These are phyloP conservation scores for Tursiops truncatus DNA, from an alignment of 2,113 vertebrate genomes.

Conservation along the genomic window DNA sequence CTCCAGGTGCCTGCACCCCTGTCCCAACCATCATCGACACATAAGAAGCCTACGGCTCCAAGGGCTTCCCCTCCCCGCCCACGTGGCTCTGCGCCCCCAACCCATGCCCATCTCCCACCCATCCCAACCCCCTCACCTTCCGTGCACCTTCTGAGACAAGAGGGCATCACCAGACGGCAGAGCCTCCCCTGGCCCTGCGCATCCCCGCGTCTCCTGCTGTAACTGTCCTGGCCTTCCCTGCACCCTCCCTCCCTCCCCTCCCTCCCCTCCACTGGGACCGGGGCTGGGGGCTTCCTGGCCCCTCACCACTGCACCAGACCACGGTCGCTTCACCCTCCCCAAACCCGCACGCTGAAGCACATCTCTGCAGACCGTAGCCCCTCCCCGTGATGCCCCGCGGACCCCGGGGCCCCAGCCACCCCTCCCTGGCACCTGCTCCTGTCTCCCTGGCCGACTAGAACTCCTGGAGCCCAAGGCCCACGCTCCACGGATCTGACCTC, in stretches of 20 bases:
- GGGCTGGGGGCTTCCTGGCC: no score
- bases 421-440: no score
- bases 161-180: rapidly evolving
- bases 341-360: background rate
- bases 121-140: background rate
- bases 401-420: rapidly evolving
- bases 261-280: background rate
- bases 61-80: rapidly evolving
- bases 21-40: no score
- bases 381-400: background rate
- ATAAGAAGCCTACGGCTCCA: background rate
- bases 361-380: background rate
- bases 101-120: background rate
- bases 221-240: background rate
- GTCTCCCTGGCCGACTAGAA: background rate
- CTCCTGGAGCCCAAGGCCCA: background rate
- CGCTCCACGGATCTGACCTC: background rate
- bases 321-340: no score
- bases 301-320: background rate
- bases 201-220: background rate
- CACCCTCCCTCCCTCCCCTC: background rate
- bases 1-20: rapidly evolving
- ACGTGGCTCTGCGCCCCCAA: background rate
- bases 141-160: background rate
- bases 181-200: background rate